These are phyloP conservation scores for Pangasius mekongensis DNA, from an alignment of 2,797 vertebrate species.

Conservation along the genomic window DNA sequence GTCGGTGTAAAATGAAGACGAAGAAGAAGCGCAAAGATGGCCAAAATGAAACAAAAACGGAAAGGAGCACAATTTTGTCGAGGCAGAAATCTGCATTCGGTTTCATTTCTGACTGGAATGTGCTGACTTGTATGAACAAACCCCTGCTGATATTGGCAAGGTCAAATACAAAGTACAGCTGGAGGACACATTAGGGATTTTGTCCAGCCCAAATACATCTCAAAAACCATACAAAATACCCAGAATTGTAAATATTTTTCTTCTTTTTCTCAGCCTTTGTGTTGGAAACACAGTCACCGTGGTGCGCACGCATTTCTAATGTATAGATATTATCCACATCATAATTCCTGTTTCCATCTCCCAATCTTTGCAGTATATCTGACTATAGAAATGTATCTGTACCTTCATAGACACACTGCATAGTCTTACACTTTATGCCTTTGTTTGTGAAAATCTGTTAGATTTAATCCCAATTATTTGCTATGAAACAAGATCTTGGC, in stretches of 20 bases:
- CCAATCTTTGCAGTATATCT: not conserved
- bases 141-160: not conserved
- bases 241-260: not conserved
- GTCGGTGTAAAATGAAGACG: not conserved
- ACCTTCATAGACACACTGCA: not conserved
- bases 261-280: not conserved
- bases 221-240: not conserved
- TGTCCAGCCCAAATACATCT: not conserved
- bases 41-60: not conserved
- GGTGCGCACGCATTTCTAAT: not conserved
- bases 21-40: not conserved
- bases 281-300: not conserved
- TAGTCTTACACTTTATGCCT: not conserved
- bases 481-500: not conserved
- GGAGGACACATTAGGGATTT: not conserved
- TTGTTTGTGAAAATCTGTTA: not conserved
- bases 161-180: not conserved
- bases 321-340: not conserved
- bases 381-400: not conserved
- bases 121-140: not conserved
- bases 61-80: not conserved
- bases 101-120: not conserved
- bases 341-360: not conserved
- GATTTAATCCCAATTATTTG: not conserved
- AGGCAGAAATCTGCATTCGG: not conserved